phyloP scores from a whole-genome alignment of 2,113 vertebrate genomes.

The Cryptomyrus ogoouensis region DNA sequence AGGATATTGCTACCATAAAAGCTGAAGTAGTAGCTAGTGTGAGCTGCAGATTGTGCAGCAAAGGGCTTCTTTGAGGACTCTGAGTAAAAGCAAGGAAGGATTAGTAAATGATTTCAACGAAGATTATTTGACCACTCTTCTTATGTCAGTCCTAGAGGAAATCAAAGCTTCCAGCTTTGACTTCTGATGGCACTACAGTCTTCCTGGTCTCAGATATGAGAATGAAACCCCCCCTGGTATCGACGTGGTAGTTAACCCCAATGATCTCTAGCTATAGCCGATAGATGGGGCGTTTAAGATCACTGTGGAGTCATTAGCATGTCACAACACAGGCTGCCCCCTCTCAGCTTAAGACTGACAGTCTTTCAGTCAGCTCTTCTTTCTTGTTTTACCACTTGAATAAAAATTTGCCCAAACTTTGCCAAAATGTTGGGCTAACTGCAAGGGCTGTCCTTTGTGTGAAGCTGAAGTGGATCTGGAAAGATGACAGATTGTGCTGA shows the following conservation, averaged over 20 bases:
- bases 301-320: slow-evolving; percentile 68
- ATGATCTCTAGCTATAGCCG: slow-evolving; percentile 60
- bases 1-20: slow-evolving; percentile 31
- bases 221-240: slow-evolving; percentile 43
- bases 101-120: slow-evolving; percentile 70
- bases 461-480: slow-evolving; percentile 37
- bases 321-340: slow-evolving; percentile 55
- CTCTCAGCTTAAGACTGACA: slow-evolving; percentile 45
- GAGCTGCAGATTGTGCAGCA: slow-evolving; percentile 19
- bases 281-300: slow-evolving; percentile 63
- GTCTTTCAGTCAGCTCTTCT: slow-evolving; percentile 48
- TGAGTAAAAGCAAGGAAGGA: slow-evolving; percentile 51
- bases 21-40: slow-evolving; percentile 40
- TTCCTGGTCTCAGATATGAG: slow-evolving; percentile 51
- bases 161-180: slow-evolving; percentile 58
- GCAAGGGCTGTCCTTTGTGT: slow-evolving; percentile 38
- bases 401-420: slow-evolving; percentile 33
- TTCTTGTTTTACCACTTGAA: slow-evolving; percentile 40
- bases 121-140: slow-evolving; percentile 57
- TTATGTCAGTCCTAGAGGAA: slow-evolving; percentile 62
- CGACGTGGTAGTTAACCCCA: slow-evolving; percentile 72
- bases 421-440: slow-evolving; percentile 38
- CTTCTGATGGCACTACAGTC: slow-evolving; percentile 56
- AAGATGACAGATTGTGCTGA: slow-evolving; percentile 43
- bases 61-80: slow-evolving; percentile 23